These are phyloP conservation scores for Zingel zingel DNA, from an alignment of 2,113 vertebrate genomes.

Conservation along the genomic window DNA sequence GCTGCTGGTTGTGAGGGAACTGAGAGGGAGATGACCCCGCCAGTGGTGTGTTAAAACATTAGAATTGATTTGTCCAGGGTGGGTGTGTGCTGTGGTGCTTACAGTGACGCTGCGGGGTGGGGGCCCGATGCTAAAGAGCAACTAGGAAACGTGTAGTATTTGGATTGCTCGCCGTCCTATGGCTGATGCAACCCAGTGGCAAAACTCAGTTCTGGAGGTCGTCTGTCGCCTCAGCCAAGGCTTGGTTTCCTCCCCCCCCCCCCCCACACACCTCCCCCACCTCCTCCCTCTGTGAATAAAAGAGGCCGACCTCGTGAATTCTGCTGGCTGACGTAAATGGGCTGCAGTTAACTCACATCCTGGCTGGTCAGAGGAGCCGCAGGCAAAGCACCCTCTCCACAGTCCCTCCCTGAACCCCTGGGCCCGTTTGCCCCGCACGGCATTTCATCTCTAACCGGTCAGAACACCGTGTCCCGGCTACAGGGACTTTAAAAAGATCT, in stretches of 20 bases:
- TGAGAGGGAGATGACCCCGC: conserved; percentile 27
- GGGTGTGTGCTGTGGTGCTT: conserved; percentile 30
- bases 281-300: conserved; percentile 47
- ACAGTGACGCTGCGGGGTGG: conserved; percentile 13
- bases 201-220: conserved; percentile 70
- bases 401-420: conserved; percentile 32
- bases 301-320: conserved; percentile 70
- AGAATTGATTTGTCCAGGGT: conserved; percentile 52
- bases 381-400: conserved; percentile 42
- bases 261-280: background rate
- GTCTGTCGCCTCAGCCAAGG: conserved; percentile 62
- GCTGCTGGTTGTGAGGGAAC: background rate
- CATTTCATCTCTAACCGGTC: conserved; percentile 23
- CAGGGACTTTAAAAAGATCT: conserved; percentile 22
- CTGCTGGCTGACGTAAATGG: conserved; percentile 71
- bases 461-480: conserved; percentile 44
- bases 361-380: conserved; percentile 68
- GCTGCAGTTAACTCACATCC: conserved; percentile 76
- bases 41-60: conserved; percentile 33
- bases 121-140: conserved; percentile 33
- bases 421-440: background rate
- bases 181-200: conserved; percentile 77
- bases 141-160: conserved; percentile 45
- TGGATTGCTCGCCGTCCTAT: conserved; percentile 30
- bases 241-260: conserved; percentile 70